Evolutionary conservation across 2,113 vertebrate genomes (phyloP), one percentile per base, ranked within the genome.

Genomic region (Vimba vimba): DNA sequence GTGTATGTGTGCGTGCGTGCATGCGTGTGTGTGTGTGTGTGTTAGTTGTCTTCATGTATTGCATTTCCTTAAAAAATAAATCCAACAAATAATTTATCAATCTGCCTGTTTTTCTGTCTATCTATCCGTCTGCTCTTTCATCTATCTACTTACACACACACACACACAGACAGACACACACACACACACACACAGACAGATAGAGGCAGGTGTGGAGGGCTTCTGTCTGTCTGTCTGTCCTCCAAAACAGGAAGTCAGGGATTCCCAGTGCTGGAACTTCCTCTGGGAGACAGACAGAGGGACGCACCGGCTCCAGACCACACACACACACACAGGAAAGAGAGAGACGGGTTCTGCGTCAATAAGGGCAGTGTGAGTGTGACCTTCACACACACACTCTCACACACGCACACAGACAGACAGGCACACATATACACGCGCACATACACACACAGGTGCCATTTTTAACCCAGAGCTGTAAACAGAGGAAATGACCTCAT

Each of bases 231-330:
- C 36, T 43, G 39, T 43, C 75, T 75, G 66, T 25, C 23, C 30
- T 52, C 3, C 39, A 94, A 92, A 94, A 94, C 94, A 95, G 94
- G 93, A 94, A 92, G 93, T 94, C 86, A 92, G 91, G 89, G 93
- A 92, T 92, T 94, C 92, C 92, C 91, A 89, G 91, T 90, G 85
- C 90, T 86, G 90, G 91, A 90, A 93, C 92, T 93, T 94, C 91
- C 92, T 93, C 89, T 92, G 88, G 90, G 89, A 85, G 87, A 90
- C 69, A 91, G 80, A 62, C 60, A 66, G 66, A 45, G 30, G 62
- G 68, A 71, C 21, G 10, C 66, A 39, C 1, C 17, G 33, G 17
- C 33, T 19, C 30, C 68, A 43, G 68, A 43, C 36, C 43, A 43
- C 43, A 43, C 43, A 43, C 43, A 43, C 43, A 43, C 43, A 43